Conservation (phyloP, 2,888 invertebrate species). For the Panzeria rudis region DNA sequence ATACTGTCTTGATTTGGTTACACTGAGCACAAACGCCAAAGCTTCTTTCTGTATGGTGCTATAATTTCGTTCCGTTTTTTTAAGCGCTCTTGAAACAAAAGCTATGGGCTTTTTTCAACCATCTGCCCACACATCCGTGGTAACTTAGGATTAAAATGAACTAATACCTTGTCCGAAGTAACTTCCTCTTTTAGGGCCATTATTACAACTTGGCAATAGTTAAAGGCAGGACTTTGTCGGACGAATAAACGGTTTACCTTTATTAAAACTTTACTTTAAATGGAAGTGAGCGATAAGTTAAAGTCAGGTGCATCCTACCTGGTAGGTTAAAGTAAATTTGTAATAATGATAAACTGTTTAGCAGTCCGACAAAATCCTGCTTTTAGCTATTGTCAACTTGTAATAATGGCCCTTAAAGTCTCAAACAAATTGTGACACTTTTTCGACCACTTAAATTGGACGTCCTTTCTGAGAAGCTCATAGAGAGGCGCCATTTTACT, state of each 20-base stretch:
- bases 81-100: constrained; percentile 68
- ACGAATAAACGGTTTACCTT: no score
- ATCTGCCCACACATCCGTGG: constrained; percentile 53
- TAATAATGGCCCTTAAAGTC: no score
- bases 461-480: constrained; percentile 27
- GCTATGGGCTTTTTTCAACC: constrained; percentile 66
- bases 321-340: no score
- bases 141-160: constrained; percentile 71
- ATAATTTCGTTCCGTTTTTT: constrained; percentile 67
- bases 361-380: no score
- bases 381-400: no score
- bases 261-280: no score
- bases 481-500: constrained; percentile 53
- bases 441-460: constrained; percentile 75
- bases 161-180: constrained; percentile 57
- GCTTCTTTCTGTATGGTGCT: constrained; percentile 53
- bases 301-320: no score
- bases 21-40: constrained; percentile 47
- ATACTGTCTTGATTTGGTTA: constrained; percentile 51
- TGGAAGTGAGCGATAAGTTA: no score
- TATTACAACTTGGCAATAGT: no score
- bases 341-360: no score
- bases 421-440: constrained; percentile 75
- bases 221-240: no score
- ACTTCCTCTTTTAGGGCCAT: constrained; percentile 73